Percentiles rank a stretch among this genome's conserved stretches.
These are phyloP conservation scores for Cheilosia soror DNA, from an alignment of 2,888 invertebrate species.

Conservation along the genomic window DNA sequence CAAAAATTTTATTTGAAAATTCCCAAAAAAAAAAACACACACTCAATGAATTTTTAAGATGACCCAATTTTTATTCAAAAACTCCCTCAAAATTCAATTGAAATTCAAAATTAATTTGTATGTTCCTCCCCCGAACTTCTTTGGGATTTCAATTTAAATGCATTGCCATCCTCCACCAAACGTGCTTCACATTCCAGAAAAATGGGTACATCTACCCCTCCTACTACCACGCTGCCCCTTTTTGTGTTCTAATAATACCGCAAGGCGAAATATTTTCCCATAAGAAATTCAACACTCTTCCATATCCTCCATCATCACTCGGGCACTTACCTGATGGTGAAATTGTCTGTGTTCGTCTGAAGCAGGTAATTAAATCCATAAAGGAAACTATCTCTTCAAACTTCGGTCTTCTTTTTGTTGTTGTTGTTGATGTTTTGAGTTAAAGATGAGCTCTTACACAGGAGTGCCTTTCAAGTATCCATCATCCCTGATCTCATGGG, in stretches of 20 bases:
- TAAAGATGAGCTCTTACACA: constrained; percentile 54
- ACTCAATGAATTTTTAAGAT: too few relatives aligned
- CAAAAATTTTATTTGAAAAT: too few relatives aligned
- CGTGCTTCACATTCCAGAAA: constrained; percentile 16
- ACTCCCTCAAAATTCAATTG: background rate
- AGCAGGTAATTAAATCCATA: constrained; percentile 75
- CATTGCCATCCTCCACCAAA: background rate
- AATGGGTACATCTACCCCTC: too few relatives aligned
- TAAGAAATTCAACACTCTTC: constrained; percentile 66
- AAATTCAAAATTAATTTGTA: background rate
- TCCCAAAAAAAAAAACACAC: too few relatives aligned
- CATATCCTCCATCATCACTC: background rate
- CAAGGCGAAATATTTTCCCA: constrained; percentile 67
- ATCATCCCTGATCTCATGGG: constrained; percentile 73
- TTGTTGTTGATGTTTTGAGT: constrained; percentile 35
- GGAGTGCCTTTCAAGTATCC: constrained; percentile 72
- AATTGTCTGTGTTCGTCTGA: constrained; percentile 69
- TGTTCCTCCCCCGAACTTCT: background rate
- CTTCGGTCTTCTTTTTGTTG: constrained; percentile 36
- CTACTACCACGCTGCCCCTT: too few relatives aligned
- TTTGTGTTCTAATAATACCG: constrained; percentile 25
- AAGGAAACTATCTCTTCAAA: constrained; percentile 60
- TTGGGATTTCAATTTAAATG: background rate
- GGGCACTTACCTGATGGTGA: constrained; percentile 63
- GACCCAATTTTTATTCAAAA: constrained; percentile 5